Base-by-base conservation (phyloP, 1,140 invertebrate species). In the Drosophila santomea region DNA sequence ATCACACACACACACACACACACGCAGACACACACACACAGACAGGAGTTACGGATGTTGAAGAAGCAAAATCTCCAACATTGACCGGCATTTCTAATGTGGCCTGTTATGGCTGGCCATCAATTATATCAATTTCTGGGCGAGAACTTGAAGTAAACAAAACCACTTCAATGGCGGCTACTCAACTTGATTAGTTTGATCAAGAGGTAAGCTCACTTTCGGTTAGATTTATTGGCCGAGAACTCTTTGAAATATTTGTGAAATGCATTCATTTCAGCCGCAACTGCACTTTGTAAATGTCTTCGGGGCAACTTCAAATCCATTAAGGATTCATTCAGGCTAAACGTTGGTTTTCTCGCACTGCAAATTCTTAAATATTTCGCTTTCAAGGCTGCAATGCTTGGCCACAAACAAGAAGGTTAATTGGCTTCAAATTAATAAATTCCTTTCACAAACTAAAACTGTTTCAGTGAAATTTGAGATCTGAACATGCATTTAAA, bases 91-190 rank as follows among this genome's bases (percentile, higher is more conserved):
- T 75, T 88, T 76, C 74, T 82, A 88, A 85, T 85, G 83, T 82
- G 79, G 61, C 67, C 68, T 88, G 83, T 83, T 89, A 82, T 86
- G 75, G 72, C 45, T 51, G 43, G 52, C 79, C 83, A 88, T 88
- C 81, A 88, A 88, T 88, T 88, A 88, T 86, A 82, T 88, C 82
- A 83, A 86, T 86, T 86, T 88, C 73, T 59, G 78, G 52, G 60
- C 63, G 41, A 76, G 71, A 66, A 52, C 66, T 80, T 66, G 43
- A 57, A 64, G 69, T 45, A 58, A 62, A 66, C 71, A 58, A 57
- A 82, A 78, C 78, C 82, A 82, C 82, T 85, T 77, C 63, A 76
- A 52, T 75, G 66, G 56, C 60, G 74, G 66, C 74, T 78, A 62
- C 60, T 77, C 67, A 45, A 76, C 61, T 74, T 76, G 62, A 75